Percentiles rank a stretch among this genome's conserved stretches.
Conservation (phyloP, 2,113 vertebrate species). For the Pelmatolapia mariae region DNA sequence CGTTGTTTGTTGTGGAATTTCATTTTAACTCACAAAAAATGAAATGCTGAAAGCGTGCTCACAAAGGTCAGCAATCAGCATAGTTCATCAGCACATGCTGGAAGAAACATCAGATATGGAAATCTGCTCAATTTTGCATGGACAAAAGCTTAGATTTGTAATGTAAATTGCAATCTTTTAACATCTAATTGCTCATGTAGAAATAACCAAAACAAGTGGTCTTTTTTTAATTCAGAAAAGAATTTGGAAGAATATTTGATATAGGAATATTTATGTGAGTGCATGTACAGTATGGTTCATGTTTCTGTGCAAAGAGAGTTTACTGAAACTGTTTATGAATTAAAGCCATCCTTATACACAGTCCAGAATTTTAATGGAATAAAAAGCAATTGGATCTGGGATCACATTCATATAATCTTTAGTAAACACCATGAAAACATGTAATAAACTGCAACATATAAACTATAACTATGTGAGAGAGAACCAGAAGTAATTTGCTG, state of each 20-base stretch:
- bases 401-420: background rate
- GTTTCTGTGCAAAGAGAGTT: background rate
- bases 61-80: background rate
- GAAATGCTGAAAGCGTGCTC: background rate
- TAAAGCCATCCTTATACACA: background rate
- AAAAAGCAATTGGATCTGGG: background rate
- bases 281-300: background rate
- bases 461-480: background rate
- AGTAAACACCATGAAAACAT: background rate
- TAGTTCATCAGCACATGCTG: background rate
- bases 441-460: background rate
- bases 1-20: background rate
- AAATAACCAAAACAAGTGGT: background rate
- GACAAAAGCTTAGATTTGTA: background rate
- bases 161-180: background rate
- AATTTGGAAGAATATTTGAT: background rate
- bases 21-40: background rate
- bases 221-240: background rate
- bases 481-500: background rate
- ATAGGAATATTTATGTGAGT: background rate
- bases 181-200: background rate
- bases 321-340: background rate
- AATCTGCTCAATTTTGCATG: background rate
- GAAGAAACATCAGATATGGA: background rate
- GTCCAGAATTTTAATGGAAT: background rate